phyloP scores from a whole-genome alignment of 2,113 vertebrate genomes.

The Romanogobio albipinnatus region DNA sequence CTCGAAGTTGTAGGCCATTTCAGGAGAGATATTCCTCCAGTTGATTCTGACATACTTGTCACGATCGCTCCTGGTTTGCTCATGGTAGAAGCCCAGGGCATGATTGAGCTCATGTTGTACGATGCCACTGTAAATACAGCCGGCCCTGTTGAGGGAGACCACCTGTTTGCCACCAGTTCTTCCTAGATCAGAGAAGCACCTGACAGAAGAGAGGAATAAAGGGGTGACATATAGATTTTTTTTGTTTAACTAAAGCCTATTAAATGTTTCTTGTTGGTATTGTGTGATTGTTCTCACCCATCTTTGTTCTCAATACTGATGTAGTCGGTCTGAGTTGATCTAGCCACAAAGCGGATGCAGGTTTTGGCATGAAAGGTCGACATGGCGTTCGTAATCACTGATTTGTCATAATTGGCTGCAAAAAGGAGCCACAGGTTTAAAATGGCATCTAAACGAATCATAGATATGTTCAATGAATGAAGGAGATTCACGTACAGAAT shows the following conservation, averaged over 20 bases:
- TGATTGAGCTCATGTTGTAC: conserved; percentile 64
- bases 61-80: conserved; percentile 65
- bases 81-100: conserved; percentile 66
- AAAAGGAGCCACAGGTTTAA: neutral
- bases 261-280: neutral
- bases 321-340: conserved; percentile 51
- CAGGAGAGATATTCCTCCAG: conserved; percentile 55
- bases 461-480: neutral
- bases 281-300: conserved; percentile 49
- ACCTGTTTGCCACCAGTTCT: conserved; percentile 56
- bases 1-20: conserved; percentile 40
- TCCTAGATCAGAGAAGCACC: conserved; percentile 64
- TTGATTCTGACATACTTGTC: conserved; percentile 61
- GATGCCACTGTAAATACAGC: conserved; percentile 54
- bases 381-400: conserved; percentile 51
- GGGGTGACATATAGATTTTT: neutral
- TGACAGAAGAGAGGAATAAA: conserved; percentile 20
- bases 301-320: conserved; percentile 55
- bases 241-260: neutral
- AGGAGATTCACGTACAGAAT: conserved; percentile 48
- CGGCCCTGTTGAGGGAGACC: conserved; percentile 53
- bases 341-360: conserved; percentile 57
- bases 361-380: conserved; percentile 41
- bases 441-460: neutral
- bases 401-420: conserved; percentile 39